These are phyloP conservation scores for Bos indicus DNA, from an alignment of 2,113 vertebrate genomes.

Conservation along the genomic window DNA sequence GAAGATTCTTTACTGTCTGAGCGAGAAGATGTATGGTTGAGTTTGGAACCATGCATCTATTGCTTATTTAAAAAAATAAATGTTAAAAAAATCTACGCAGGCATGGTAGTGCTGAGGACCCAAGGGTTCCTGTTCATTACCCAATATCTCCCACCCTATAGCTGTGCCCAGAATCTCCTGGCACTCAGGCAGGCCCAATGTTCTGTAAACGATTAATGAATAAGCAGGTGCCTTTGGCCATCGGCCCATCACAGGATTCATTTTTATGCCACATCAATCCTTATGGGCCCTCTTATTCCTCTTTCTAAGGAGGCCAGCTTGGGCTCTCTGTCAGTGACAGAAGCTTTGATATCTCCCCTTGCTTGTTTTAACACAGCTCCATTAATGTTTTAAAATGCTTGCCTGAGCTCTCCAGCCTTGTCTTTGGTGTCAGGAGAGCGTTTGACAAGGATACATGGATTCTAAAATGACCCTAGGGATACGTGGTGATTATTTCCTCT, in stretches of 20 bases:
- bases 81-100: background rate
- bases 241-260: background rate
- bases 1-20: background rate
- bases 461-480: background rate
- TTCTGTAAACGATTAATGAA: background rate
- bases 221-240: background rate
- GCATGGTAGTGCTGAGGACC: background rate
- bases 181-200: background rate
- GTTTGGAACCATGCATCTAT: background rate
- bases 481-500: background rate
- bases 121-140: background rate
- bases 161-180: background rate
- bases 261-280: background rate
- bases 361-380: background rate
- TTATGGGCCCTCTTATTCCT: background rate
- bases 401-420: background rate
- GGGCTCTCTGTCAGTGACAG: background rate
- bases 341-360: background rate
- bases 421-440: background rate
- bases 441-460: background rate
- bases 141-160: fast-evolving
- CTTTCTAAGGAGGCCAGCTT: background rate
- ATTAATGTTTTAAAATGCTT: conserved; percentile 34
- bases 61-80: background rate
- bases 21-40: background rate